Conservation (phyloP, 1,140 invertebrate species). For the Formica exsecta region DNA sequence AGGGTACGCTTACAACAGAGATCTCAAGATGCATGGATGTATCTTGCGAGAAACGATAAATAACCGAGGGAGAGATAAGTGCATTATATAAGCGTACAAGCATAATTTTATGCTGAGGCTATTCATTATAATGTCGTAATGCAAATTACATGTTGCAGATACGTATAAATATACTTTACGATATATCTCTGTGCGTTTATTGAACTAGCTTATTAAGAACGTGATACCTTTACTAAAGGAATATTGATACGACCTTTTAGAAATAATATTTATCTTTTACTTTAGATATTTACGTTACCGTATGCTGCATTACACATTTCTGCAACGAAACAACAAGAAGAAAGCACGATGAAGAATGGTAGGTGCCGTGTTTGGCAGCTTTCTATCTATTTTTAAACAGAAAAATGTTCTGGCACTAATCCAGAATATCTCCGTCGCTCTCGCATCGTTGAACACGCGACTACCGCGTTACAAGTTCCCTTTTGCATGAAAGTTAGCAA, state of each 20-base stretch:
- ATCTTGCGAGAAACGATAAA: neutral
- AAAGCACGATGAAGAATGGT: slow-evolving; percentile 23
- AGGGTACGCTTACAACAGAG: neutral
- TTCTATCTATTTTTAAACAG: slow-evolving; percentile 47
- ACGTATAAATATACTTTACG: neutral
- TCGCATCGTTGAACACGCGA: slow-evolving; percentile 27
- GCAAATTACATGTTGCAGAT: neutral
- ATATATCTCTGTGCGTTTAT: neutral
- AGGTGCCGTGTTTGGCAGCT: neutral
- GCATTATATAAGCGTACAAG: neutral
- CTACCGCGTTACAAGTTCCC: neutral
- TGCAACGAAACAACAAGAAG: neutral
- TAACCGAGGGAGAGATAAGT: slow-evolving; percentile 2
- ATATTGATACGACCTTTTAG: neutral
- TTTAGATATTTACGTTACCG: neutral
- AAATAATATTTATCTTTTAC: slow-evolving; percentile 10
- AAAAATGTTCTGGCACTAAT: slow-evolving; percentile 52
- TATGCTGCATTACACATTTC: neutral
- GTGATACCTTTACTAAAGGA: neutral
- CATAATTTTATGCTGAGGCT: neutral
- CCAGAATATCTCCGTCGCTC: slow-evolving; percentile 27
- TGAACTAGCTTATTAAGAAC: neutral
- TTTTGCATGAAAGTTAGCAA: slow-evolving; percentile 15
- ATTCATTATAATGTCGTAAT: neutral
- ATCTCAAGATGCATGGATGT: neutral